phyloP scores from a whole-genome alignment of 2,113 vertebrate species.

The Uria lomvia region DNA sequence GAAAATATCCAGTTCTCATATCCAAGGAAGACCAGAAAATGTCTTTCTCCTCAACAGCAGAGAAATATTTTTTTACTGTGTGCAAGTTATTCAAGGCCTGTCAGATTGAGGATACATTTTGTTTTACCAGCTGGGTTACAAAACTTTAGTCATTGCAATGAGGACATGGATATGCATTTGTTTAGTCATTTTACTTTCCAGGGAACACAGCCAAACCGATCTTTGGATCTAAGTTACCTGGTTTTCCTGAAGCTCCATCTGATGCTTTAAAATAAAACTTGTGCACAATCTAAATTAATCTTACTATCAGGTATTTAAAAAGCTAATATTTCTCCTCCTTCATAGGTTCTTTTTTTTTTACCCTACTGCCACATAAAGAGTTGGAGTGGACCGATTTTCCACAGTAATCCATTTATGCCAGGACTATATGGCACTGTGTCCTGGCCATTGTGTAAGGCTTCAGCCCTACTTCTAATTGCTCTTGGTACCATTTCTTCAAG shows the following conservation, averaged over 20 bases:
- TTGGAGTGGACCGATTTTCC: neutral
- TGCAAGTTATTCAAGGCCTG: neutral
- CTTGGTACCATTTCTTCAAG: neutral
- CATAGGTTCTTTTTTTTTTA: neutral
- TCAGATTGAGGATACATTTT: neutral
- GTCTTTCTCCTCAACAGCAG: neutral
- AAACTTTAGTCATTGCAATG: neutral
- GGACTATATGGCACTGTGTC: neutral
- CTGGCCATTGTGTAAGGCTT: neutral
- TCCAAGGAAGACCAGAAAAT: neutral
- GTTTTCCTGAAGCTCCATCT: neutral
- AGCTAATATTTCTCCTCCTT: neutral
- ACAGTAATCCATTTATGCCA: neutral
- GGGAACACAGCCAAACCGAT: neutral
- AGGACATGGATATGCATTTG: neutral
- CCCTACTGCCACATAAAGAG: neutral
- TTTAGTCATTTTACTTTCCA: neutral
- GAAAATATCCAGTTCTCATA: neutral
- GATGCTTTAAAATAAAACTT: neutral
- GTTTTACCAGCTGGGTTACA: neutral
- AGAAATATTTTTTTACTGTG: neutral
- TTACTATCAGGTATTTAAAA: neutral
- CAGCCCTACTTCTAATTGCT: neutral
- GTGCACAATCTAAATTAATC: neutral
- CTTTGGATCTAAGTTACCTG: neutral